phyloP scores from a whole-genome alignment of 2,113 vertebrate genomes.

The Bujurquina vittata region DNA sequence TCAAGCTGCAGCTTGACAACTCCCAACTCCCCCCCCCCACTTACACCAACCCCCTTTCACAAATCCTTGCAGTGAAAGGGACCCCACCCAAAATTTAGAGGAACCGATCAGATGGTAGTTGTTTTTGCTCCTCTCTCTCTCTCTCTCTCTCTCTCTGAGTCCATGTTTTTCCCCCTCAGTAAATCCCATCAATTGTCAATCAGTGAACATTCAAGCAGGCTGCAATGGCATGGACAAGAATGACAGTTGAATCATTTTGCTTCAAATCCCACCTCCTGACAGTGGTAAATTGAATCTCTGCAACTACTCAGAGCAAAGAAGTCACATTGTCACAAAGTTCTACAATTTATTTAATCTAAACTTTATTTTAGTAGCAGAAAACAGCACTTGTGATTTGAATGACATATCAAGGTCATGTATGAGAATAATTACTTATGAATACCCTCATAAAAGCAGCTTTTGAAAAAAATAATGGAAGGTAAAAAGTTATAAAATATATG shows the following conservation, averaged over 20 bases:
- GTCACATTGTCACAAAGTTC: neutral
- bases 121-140: conserved; percentile 49
- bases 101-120: conserved; percentile 45
- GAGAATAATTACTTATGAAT: conserved; percentile 27
- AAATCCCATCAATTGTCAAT: conserved; percentile 24
- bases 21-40: conserved; percentile 48
- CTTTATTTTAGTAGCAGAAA: neutral
- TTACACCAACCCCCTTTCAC: conserved; percentile 28
- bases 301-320: neutral
- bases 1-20: conserved; percentile 44
- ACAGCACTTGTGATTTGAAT: neutral
- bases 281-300: neutral
- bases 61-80: conserved; percentile 52
- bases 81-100: conserved; percentile 69
- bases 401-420: neutral
- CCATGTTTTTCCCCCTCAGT: neutral
- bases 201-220: neutral
- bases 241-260: neutral
- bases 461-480: conserved; percentile 17
- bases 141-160: neutral
- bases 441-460: conserved; percentile 16
- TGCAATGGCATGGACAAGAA: conserved; percentile 8
- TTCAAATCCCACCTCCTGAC: neutral
- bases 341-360: neutral
- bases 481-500: conserved; percentile 23